Evolutionary conservation across 2,888 invertebrate genomes (phyloP).

Genomic region (Sinhomidia bicolor): DNA sequence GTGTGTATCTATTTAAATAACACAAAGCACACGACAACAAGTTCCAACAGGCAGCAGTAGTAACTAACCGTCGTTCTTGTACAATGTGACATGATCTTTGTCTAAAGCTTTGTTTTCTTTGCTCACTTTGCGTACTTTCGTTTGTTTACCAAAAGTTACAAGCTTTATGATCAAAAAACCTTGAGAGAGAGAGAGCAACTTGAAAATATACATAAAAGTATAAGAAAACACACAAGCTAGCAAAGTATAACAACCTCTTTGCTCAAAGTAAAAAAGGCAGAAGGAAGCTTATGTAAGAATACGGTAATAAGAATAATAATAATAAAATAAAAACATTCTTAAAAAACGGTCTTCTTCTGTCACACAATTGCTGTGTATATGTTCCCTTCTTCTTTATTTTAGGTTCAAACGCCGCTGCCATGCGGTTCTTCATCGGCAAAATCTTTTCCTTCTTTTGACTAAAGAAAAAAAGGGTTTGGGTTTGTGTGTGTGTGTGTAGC

Average conservation of each 20-base stretch:
- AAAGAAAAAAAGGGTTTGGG: background rate
- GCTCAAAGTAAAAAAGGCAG: background rate
- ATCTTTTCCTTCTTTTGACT: background rate
- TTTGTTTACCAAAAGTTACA: slow-evolving; percentile 66
- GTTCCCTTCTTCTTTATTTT: background rate
- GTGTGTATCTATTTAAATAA: background rate
- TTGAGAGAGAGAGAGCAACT: too few species aligned
- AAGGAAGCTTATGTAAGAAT: background rate
- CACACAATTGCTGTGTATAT: background rate
- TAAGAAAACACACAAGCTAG: background rate
- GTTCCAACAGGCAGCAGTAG: slow-evolving; percentile 11
- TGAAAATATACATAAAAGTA: slow-evolving; percentile 17
- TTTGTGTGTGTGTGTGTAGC: too few species aligned
- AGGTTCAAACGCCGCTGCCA: background rate
- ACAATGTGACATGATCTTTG: slow-evolving; percentile 56
- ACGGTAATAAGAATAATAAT: too few species aligned
- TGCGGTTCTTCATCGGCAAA: slow-evolving; percentile 21
- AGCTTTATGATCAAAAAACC: slow-evolving; percentile 44
- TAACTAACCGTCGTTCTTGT: background rate
- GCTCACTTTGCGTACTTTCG: slow-evolving; percentile 31
- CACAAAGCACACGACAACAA: slow-evolving; percentile 6
- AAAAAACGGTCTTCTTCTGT: background rate
- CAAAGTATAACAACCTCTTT: background rate
- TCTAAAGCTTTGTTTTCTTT: slow-evolving; percentile 51
- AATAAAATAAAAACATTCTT: slow-evolving; percentile 8